Conservation (phyloP, 2,113 vertebrate genomes). For the Etia nguti region DNA sequence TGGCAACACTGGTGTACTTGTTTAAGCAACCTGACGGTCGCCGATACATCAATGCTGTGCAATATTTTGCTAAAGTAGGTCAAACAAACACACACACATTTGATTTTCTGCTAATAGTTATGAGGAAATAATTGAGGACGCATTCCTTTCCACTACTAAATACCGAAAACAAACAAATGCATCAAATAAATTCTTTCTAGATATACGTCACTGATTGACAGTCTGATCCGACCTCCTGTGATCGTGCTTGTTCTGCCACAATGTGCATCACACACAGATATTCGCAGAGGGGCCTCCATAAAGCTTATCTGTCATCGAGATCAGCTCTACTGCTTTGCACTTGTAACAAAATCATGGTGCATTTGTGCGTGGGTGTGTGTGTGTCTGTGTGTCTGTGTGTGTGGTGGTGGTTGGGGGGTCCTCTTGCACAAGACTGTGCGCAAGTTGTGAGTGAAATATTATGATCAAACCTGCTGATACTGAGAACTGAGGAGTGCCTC, state of each 20-base stretch:
- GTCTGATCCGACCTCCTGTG: neutral
- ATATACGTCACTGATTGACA: neutral
- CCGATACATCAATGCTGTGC: neutral
- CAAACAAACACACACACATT: neutral
- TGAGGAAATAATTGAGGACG: neutral
- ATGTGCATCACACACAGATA: neutral
- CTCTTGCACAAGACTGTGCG: neutral
- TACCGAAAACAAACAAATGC: neutral
- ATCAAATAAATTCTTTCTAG: neutral
- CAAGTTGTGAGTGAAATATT: conserved; percentile 36
- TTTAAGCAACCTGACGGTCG: neutral
- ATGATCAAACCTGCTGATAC: conserved; percentile 42
- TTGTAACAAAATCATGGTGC: conserved; percentile 5
- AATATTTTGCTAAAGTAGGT: neutral
- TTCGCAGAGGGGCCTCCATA: neutral
- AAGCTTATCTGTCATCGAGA: neutral
- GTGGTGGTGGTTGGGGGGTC: neutral
- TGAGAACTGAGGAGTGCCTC: neutral
- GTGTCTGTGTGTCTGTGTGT: neutral
- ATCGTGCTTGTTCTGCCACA: conserved; percentile 14
- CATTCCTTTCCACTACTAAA: neutral
- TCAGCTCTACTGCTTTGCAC: neutral
- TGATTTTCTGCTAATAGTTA: neutral
- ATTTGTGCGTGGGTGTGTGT: neutral
- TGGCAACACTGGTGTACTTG: neutral